Conservation (phyloP, 2,888 invertebrate species). For the Campaea margaritaria region DNA sequence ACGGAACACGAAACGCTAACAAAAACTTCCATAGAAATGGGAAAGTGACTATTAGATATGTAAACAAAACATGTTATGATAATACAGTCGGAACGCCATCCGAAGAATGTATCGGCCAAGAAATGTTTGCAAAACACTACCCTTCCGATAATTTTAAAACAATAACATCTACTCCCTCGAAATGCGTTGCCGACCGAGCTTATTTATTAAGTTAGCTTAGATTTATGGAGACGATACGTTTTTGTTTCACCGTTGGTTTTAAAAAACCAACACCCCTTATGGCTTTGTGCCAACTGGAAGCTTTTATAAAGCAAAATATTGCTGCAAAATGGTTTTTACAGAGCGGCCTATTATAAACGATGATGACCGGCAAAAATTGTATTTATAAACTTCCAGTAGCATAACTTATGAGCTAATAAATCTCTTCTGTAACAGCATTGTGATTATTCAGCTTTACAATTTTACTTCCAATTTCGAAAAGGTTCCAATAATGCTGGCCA, state of each 20-base stretch:
- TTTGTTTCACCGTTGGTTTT: slow-evolving; percentile 78
- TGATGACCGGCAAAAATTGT: slow-evolving; percentile 51
- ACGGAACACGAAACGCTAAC: slow-evolving; percentile 56
- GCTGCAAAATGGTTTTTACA: slow-evolving; percentile 50
- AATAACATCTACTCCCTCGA: slow-evolving; percentile 74
- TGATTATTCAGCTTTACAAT: slow-evolving; percentile 20
- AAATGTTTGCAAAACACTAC: slow-evolving; percentile 82
- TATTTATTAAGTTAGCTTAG: slow-evolving; percentile 70
- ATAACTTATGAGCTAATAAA: slow-evolving; percentile 73
- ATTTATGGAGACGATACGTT: slow-evolving; percentile 83
- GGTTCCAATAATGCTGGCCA: slow-evolving; percentile 30
- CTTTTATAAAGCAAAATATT: slow-evolving; percentile 68
- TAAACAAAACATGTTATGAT: slow-evolving; percentile 84
- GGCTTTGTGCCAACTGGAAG: slow-evolving; percentile 83
- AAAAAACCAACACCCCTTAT: slow-evolving; percentile 83
- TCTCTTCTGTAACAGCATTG: slow-evolving; percentile 63
- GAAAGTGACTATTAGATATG: slow-evolving; percentile 78
- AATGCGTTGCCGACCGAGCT: slow-evolving; percentile 63
- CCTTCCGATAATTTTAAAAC: slow-evolving; percentile 71
- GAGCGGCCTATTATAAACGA: slow-evolving; percentile 45
- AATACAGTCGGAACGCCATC: slow-evolving; percentile 78
- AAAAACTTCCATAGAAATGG: slow-evolving; percentile 66
- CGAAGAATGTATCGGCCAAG: slow-evolving; percentile 78
- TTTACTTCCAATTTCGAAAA: slow-evolving; percentile 21
- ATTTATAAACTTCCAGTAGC: slow-evolving; percentile 78